Conservation (phyloP, 2,888 invertebrate species). For the Amiota minor region DNA sequence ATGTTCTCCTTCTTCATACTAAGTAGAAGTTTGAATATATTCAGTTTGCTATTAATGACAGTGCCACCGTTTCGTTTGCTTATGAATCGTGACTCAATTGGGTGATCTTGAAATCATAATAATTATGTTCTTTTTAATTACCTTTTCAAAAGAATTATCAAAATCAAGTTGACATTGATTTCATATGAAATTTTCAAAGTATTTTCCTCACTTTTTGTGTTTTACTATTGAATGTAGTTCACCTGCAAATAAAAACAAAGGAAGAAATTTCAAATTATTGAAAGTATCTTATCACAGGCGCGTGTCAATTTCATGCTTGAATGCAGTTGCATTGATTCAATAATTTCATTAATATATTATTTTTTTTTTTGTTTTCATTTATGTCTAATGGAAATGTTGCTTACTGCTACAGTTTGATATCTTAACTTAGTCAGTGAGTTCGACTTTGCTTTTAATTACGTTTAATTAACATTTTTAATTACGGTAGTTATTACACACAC, state of each 20-base stretch:
- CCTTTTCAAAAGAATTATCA: neutral
- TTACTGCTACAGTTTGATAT: conserved; percentile 19
- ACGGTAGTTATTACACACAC: conserved; percentile 50
- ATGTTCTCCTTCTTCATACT: too few species aligned
- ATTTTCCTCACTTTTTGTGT: neutral
- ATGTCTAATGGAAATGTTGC: neutral
- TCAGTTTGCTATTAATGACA: neutral
- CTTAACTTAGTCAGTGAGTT: conserved; percentile 30
- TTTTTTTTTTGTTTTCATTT: neutral
- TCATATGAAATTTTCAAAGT: conserved; percentile 22
- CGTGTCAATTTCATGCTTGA: neutral
- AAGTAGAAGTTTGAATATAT: too few species aligned
- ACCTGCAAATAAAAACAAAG: neutral
- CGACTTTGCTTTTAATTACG: conserved; percentile 61
- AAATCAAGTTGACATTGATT: conserved; percentile 30
- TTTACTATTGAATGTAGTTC: neutral
- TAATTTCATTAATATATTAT: neutral
- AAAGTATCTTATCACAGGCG: neutral
- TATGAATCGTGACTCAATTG: conserved; percentile 38
- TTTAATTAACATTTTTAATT: conserved; percentile 60
- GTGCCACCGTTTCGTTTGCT: conserved; percentile 16
- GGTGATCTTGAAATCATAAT: conserved; percentile 39
- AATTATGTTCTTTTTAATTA: neutral
- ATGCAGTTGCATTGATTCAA: neutral
- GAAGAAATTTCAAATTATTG: neutral